A percentile compares a stretch with the other conserved stretches of the same genome.
Evolutionary conservation across 1,140 invertebrate species (phyloP).

Genomic region (Drosophila murphyi): DNA sequence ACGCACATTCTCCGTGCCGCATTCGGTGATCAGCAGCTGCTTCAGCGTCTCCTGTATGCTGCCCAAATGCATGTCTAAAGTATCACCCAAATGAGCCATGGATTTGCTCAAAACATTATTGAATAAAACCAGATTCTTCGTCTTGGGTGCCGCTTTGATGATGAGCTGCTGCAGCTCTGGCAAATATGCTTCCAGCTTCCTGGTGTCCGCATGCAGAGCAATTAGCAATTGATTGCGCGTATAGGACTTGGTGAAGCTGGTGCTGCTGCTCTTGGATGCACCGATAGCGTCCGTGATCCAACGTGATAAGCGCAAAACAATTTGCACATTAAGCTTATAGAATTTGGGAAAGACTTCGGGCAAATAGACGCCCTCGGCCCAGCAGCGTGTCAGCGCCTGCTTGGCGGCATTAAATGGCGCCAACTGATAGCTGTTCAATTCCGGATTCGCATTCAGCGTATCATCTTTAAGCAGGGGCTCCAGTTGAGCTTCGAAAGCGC

Average conservation of each 20-base stretch:
- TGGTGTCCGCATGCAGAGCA: slow-evolving; percentile 67
- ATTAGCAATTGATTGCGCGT: slow-evolving; percentile 60
- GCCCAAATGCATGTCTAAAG: slow-evolving; percentile 42
- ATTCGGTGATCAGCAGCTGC: slow-evolving; percentile 68
- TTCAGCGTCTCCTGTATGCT: slow-evolving; percentile 63
- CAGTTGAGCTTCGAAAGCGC: slow-evolving; percentile 84
- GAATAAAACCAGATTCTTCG: slow-evolving; percentile 47
- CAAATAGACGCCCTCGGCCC: slow-evolving; percentile 91
- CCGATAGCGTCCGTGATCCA: slow-evolving; percentile 87
- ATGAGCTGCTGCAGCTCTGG: slow-evolving; percentile 55
- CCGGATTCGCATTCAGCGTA: slow-evolving; percentile 19
- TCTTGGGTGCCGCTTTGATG: slow-evolving; percentile 36
- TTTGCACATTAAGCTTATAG: slow-evolving; percentile 94
- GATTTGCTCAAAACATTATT: slow-evolving; percentile 65
- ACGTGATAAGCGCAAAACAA: slow-evolving; percentile 90
- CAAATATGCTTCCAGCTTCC: slow-evolving; percentile 58
- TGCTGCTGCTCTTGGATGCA: slow-evolving; percentile 36
- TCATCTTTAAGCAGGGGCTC: slow-evolving; percentile 66
- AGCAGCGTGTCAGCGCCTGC: slow-evolving; percentile 87
- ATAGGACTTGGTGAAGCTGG: slow-evolving; percentile 36
- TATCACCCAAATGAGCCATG: slow-evolving; percentile 48
- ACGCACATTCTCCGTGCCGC: slow-evolving; percentile 70
- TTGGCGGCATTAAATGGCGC: slow-evolving; percentile 67
- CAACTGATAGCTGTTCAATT: slow-evolving; percentile 45
- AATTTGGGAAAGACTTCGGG: slow-evolving; percentile 91